Evolutionary conservation across 2,888 invertebrate genomes (phyloP), one percentile per base, ranked within the genome.

Genomic region (Hyalella azteca): DNA sequence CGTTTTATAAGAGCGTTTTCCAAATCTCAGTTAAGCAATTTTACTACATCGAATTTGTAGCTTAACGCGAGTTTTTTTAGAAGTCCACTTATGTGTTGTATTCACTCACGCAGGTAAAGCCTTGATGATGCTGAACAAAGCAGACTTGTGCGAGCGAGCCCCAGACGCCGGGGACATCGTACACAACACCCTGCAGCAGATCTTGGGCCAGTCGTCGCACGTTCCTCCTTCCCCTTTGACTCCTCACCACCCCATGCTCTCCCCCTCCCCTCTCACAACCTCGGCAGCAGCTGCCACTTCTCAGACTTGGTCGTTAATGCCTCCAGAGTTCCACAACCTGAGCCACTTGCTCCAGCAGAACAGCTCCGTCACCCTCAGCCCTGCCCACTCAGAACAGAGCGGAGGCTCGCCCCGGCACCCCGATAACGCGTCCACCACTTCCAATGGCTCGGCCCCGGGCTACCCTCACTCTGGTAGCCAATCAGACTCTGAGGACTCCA

Each of bases 81-180:
- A 41, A 41, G n/a, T 41, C 19, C 19, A 41, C 19, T 41, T 76
- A 76, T 41, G n/a, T n/a, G n/a, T n/a, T n/a, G n/a, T n/a, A n/a
- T 7, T 75, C 39, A 36, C 36, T 81, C 66, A 85, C 85, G 3
- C 89, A 94, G 93, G 94, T 82, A 97, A 97, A 89, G 97, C 97
- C 1, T 89, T 97, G 86, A 96, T 96, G 88, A 90, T 97, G 75
- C 89, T 97, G 85, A 96, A 94, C 73, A 93, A 96, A 88, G 92
- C 92, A 22, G 97, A 97, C 88, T 91, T 97, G 86, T 94, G 94
- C 39, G 96, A 96, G 87, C 91, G 97, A 80, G 95, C 95, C 86
- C 96, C 97, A 0, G 94, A 95, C 29, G 95, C 95, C 45, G 97
- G 97, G 2, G 97, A 97, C 88, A 94, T 97, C 29, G 90, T 97